Percentiles rank a stretch among this genome's conserved stretches.
phyloP scores from a whole-genome alignment of 2,888 invertebrate species.

The Drosophila meridiana region DNA sequence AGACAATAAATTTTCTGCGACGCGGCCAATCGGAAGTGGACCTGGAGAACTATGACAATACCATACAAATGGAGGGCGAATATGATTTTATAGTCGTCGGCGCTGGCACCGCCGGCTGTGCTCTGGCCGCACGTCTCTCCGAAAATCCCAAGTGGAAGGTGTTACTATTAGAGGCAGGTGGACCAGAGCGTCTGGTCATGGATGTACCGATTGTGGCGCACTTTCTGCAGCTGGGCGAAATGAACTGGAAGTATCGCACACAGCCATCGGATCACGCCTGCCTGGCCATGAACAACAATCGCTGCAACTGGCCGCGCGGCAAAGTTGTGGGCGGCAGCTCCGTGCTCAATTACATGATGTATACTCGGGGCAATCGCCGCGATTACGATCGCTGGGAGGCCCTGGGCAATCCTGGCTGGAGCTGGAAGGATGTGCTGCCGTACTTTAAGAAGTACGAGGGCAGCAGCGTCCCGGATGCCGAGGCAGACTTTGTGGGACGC shows the following conservation, averaged over 20 bases:
- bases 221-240: constrained; percentile 89
- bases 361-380: constrained; percentile 89
- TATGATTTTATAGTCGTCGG: constrained; percentile 93
- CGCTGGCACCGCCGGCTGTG: constrained; percentile 92
- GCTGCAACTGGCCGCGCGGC: constrained; percentile 92
- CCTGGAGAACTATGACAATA: constrained; percentile 82
- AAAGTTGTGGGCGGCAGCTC: constrained; percentile 93
- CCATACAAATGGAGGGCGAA: constrained; percentile 83
- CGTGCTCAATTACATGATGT: constrained; percentile 93
- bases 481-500: constrained; percentile 85
- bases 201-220: constrained; percentile 91
- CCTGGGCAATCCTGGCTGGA: constrained; percentile 91
- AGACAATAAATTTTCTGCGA: constrained; percentile 81
- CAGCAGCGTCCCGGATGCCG: constrained; percentile 87
- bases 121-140: constrained; percentile 90
- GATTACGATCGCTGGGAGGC: constrained; percentile 92
- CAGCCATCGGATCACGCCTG: constrained; percentile 91
- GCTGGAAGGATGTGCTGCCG: constrained; percentile 89
- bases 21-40: constrained; percentile 82
- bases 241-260: constrained; percentile 93
- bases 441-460: constrained; percentile 93
- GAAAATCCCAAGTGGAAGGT: constrained; percentile 89
- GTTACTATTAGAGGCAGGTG: constrained; percentile 90
- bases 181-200: constrained; percentile 90
- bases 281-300: constrained; percentile 90